phyloP scores from a whole-genome alignment of 2,888 invertebrate species.

The Lepidocyrtoides sp. region DNA sequence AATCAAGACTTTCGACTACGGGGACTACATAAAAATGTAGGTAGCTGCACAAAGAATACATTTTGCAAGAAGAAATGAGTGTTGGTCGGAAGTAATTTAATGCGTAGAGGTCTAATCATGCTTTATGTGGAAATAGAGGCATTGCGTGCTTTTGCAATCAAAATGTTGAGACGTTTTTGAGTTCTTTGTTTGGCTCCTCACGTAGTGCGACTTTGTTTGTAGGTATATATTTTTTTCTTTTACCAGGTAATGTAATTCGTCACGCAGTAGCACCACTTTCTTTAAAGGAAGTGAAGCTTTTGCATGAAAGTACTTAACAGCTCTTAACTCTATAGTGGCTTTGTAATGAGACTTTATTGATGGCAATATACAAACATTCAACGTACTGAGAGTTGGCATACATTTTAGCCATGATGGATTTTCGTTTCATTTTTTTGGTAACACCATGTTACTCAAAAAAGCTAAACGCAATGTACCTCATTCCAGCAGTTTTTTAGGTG shows the following conservation, averaged over 20 bases:
- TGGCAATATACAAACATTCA: not conserved
- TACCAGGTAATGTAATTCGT: constrained; percentile 16
- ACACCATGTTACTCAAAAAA: no score
- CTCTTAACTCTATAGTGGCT: not conserved
- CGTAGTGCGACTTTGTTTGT: not conserved
- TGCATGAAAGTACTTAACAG: not conserved
- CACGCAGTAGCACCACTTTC: constrained; percentile 28
- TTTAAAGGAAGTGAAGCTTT: constrained; percentile 21
- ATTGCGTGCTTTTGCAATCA: constrained; percentile 41
- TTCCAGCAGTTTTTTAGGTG: not conserved
- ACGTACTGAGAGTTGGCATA: not conserved
- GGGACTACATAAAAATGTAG: not conserved
- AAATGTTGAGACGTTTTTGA: constrained; percentile 11
- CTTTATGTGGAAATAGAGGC: not conserved
- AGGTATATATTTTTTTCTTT: no score
- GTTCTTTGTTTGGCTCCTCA: not conserved
- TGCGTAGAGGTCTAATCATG: not conserved
- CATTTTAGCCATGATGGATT: not conserved
- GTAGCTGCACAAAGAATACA: not conserved
- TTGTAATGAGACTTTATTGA: no score
- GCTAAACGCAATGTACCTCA: no score
- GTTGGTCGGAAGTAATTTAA: constrained; percentile 36
- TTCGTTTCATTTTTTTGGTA: not conserved
- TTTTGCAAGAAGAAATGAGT: not conserved
- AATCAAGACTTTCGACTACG: no score